phyloP scores from a whole-genome alignment of 64 coral and sea anemone species.

The Actinia tenebrosa region DNA sequence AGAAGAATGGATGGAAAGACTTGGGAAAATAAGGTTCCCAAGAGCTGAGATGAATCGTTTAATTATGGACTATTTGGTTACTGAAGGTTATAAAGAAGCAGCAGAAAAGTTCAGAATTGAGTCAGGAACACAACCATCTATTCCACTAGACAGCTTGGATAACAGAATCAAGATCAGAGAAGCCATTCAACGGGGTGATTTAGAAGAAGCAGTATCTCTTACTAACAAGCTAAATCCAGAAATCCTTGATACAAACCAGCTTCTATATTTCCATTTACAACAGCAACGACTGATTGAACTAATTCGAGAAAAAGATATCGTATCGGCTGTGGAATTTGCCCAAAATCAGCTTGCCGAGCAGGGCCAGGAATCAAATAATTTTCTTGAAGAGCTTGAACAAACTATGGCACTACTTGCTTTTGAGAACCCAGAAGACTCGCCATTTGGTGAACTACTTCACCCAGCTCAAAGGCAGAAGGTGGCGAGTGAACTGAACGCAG shows the following conservation, averaged over 20 bases:
- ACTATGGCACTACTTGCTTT: constrained; percentile 97
- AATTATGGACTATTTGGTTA: constrained; percentile 98
- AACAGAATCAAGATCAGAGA: constrained; percentile 94
- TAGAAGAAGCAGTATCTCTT: constrained; percentile 78
- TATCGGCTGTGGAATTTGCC: constrained; percentile 94
- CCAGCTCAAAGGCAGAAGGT: constrained; percentile 97
- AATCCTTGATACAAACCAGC: constrained; percentile 90
- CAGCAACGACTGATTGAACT: constrained; percentile 97
- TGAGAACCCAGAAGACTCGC: constrained; percentile 93
- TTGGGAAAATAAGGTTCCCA: constrained; percentile 80
- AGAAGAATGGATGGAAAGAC: constrained; percentile 97
- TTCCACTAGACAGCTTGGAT: constrained; percentile 80
- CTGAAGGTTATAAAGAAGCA: constrained; percentile 98
- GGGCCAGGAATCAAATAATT: constrained; percentile 82
- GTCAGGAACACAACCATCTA: constrained; percentile 79
- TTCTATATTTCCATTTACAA: constrained; percentile 93
- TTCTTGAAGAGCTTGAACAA: constrained; percentile 90
- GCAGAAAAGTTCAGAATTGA: constrained; percentile 99
- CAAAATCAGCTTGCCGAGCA: constrained; percentile 95
- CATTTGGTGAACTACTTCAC: constrained; percentile 84
- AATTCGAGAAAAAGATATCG: constrained; percentile 97
- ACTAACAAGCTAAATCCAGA: constrained; percentile 98
- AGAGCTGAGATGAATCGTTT: constrained; percentile 93
- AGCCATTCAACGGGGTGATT: constrained; percentile 89
- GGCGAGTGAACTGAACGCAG: constrained; percentile 99